phyloP scores from a whole-genome alignment of 2,113 vertebrate genomes.

The Antechinus flavipes region DNA sequence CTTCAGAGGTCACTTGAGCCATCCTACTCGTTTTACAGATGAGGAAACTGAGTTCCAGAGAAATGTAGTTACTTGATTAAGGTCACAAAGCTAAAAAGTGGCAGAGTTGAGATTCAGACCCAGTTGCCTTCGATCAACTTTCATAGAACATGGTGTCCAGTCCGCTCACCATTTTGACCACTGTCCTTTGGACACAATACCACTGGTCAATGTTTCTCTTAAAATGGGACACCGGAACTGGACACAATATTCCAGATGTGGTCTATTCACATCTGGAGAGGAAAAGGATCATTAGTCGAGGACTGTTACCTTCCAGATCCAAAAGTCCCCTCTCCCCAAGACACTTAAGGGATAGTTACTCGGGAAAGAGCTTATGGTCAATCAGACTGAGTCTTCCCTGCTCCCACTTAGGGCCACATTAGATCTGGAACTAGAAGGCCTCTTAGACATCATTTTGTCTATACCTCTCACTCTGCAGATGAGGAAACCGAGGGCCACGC shows the following conservation, averaged over 20 bases:
- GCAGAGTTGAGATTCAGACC: background rate
- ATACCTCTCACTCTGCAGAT: accelerated
- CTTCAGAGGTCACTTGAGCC: background rate
- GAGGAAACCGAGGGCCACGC: background rate
- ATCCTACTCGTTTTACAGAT: background rate
- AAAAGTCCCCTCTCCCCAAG: background rate
- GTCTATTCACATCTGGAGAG: background rate
- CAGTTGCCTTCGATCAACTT: background rate
- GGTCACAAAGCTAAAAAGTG: background rate
- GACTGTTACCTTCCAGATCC: background rate
- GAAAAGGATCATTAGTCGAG: background rate
- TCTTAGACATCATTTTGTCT: background rate
- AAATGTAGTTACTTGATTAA: background rate
- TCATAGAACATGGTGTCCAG: background rate
- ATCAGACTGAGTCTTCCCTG: background rate
- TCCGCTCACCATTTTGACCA: background rate
- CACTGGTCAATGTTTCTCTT: background rate
- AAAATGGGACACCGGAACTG: background rate
- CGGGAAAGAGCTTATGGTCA: background rate
- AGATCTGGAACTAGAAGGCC: too few relatives aligned
- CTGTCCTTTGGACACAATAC: background rate
- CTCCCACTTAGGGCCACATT: background rate
- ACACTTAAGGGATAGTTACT: background rate
- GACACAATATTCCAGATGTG: background rate
- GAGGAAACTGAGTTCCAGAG: background rate